phyloP scores from a whole-genome alignment of 2,888 invertebrate species.

The Hyalella azteca region DNA sequence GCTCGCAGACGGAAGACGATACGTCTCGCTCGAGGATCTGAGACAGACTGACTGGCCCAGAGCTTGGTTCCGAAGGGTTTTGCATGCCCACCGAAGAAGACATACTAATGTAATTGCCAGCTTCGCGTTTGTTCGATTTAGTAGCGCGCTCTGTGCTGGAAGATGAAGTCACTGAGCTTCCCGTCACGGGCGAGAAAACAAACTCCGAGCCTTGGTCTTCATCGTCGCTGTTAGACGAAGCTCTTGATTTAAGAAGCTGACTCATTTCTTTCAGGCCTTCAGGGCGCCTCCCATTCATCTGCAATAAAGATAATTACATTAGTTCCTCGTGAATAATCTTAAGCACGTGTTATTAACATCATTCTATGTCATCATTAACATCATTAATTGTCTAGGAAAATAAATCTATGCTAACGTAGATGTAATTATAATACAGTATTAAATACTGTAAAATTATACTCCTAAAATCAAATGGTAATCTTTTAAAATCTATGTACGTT shows the following conservation, averaged over 20 bases:
- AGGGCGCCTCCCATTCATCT: constrained; percentile 36
- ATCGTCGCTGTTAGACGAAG: constrained; percentile 31
- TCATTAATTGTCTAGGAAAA: too few species aligned
- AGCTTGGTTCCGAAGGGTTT: constrained; percentile 39
- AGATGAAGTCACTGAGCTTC: not conserved
- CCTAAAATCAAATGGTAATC: too few species aligned
- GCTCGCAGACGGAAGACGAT: constrained; percentile 40
- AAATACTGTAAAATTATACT: too few species aligned
- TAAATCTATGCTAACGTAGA: too few species aligned
- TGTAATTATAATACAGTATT: too few species aligned
- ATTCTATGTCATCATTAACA: too few species aligned
- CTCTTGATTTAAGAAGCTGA: constrained; percentile 44
- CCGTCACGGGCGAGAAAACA: constrained; percentile 29
- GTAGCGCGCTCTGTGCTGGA: not conserved
- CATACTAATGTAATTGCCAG: constrained; percentile 28
- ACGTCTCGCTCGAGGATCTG: constrained; percentile 54
- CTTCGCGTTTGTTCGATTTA: constrained; percentile 33
- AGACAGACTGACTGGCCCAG: constrained; percentile 57
- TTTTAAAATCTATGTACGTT: too few species aligned
- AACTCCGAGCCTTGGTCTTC: constrained; percentile 15
- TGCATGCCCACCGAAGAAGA: constrained; percentile 29
- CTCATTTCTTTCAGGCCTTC: constrained; percentile 48
- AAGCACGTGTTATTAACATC: too few species aligned
- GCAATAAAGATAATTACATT: not conserved
- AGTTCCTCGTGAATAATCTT: too few species aligned